A percentile compares a stretch with the other conserved stretches of the same genome.
These are phyloP conservation scores for Bemisia tabaci DNA, from an alignment of 1,140 invertebrate species.

Conservation along the genomic window DNA sequence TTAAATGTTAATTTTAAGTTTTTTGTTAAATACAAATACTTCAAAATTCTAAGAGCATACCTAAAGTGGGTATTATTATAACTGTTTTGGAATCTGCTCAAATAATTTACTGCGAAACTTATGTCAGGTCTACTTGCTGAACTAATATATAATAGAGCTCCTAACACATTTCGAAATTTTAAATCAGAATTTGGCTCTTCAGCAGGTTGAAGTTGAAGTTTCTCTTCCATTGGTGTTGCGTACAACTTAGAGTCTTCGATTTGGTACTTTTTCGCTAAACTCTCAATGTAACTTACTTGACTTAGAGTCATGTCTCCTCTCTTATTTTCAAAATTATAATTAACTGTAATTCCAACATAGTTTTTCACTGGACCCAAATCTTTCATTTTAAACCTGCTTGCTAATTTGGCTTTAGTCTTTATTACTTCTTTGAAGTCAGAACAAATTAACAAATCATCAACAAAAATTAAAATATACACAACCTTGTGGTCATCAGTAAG, in stretches of 20 bases:
- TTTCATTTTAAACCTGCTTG: not conserved
- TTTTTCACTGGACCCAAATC: constrained; percentile 2
- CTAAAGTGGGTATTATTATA: too few relatives aligned
- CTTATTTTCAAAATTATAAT: not conserved
- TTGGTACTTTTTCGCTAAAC: not conserved
- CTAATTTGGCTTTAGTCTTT: not conserved
- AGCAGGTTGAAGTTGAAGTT: not conserved
- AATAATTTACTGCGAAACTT: too few relatives aligned
- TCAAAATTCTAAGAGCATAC: too few relatives aligned
- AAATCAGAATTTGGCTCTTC: not conserved
- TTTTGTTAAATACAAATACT: too few relatives aligned
- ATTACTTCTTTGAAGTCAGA: not conserved
- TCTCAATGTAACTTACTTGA: not conserved
- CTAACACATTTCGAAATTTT: too few relatives aligned
- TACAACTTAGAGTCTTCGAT: not conserved
- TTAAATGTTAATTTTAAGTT: too few relatives aligned
- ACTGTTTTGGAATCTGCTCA: too few relatives aligned
- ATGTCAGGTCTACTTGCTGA: too few relatives aligned
- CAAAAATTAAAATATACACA: too few relatives aligned
- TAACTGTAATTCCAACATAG: not conserved
- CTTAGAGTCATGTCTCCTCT: not conserved
- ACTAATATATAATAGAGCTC: too few relatives aligned
- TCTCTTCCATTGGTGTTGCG: constrained; percentile 3
- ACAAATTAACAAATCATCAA: not conserved
- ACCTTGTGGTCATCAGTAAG: constrained; percentile 3